These are phyloP conservation scores for Aspidiotus destructor DNA, from an alignment of 2,888 invertebrate genomes.

Conservation along the genomic window DNA sequence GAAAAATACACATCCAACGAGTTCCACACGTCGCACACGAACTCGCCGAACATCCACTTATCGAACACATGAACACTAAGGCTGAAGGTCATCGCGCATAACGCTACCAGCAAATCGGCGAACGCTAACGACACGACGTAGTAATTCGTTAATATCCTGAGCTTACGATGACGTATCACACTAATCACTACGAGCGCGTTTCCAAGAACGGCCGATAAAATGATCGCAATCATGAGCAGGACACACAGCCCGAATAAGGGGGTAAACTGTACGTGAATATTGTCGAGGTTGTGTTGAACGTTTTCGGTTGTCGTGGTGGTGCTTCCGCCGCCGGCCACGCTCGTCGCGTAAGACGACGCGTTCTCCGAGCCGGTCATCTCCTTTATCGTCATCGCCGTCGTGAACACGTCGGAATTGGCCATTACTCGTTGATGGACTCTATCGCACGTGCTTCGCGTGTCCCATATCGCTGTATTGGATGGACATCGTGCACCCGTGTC, in stretches of 20 bases:
- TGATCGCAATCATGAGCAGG: constrained; percentile 73
- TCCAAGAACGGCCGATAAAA: constrained; percentile 79
- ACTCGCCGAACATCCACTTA: constrained; percentile 76
- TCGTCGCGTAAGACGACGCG: neutral
- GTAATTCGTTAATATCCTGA: constrained; percentile 85
- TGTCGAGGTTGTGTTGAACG: constrained; percentile 1
- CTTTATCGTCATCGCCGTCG: neutral
- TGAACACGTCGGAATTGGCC: neutral
- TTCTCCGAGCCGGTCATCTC: neutral
- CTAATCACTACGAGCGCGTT: constrained; percentile 84
- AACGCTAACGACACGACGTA: constrained; percentile 91
- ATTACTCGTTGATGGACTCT: neutral
- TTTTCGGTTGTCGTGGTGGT: neutral
- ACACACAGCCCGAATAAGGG: constrained; percentile 58
- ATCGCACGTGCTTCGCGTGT: no score
- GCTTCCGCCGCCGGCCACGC: neutral
- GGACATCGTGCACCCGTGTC: no score
- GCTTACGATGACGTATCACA: constrained; percentile 67
- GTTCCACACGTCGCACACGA: constrained; percentile 92
- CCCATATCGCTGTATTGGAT: no score
- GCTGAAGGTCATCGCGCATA: constrained; percentile 87
- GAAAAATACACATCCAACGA: constrained; percentile 89
- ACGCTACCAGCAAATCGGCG: constrained; percentile 84
- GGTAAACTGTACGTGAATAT: constrained; percentile 43
- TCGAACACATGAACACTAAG: constrained; percentile 75